Conservation (phyloP, 2,797 vertebrate genomes). For the Chelmon rostratus region DNA sequence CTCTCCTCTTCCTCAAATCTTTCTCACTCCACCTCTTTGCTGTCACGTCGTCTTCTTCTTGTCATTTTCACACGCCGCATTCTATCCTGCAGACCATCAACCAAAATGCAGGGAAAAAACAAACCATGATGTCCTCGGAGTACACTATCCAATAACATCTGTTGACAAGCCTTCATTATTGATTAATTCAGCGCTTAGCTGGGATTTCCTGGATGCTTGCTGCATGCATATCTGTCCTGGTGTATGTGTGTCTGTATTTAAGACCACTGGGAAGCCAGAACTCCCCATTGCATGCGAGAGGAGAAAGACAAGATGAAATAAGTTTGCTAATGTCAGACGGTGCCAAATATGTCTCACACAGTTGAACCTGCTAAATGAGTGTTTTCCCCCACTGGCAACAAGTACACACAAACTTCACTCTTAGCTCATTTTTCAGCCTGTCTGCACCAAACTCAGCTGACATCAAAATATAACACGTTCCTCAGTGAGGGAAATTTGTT, state of each 20-base stretch:
- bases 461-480: constrained; percentile 30
- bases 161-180: constrained; percentile 62
- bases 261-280: constrained; percentile 67
- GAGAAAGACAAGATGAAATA: constrained; percentile 59
- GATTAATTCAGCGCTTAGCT: constrained; percentile 58
- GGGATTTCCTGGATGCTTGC: constrained; percentile 69
- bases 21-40: background rate
- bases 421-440: constrained; percentile 38
- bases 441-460: constrained; percentile 24
- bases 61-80: background rate
- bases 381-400: background rate
- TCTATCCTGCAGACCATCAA: constrained; percentile 23
- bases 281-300: constrained; percentile 68
- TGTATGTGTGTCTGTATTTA: constrained; percentile 65
- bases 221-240: constrained; percentile 52
- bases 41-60: background rate
- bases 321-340: constrained; percentile 41
- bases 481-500: constrained; percentile 39
- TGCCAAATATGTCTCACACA: constrained; percentile 60
- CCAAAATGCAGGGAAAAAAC: background rate
- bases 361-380: constrained; percentile 54
- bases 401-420: constrained; percentile 23
- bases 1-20: background rate
- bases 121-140: background rate
- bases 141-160: constrained; percentile 25